These are phyloP conservation scores for Thelaira solivaga DNA, from an alignment of 2,888 invertebrate species.

Conservation along the genomic window DNA sequence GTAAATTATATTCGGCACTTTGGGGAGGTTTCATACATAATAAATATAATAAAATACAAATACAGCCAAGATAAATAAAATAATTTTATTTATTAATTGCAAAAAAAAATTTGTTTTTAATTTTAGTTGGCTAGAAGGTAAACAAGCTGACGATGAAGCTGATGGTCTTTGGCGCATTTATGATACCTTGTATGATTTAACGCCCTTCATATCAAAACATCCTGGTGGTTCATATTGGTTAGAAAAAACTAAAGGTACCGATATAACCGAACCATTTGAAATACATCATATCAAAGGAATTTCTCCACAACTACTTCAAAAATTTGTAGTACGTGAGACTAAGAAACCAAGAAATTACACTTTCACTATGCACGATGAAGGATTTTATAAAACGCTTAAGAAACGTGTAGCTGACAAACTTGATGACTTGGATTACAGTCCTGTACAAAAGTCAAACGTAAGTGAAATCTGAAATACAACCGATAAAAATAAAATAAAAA, in stretches of 20 bases:
- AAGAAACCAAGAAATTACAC: constrained; percentile 82
- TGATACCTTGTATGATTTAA: constrained; percentile 89
- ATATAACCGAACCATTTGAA: constrained; percentile 89
- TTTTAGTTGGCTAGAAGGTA: constrained; percentile 81
- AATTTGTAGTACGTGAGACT: constrained; percentile 82
- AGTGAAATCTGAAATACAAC: neutral
- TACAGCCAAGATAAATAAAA: no score
- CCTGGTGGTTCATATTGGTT: constrained; percentile 91
- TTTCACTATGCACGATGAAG: constrained; percentile 84
- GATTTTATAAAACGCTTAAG: constrained; percentile 85
- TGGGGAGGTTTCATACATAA: no score
- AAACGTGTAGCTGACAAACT: constrained; percentile 79
- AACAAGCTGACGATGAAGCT: constrained; percentile 82
- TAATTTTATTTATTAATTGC: no score
- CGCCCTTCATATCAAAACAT: constrained; percentile 85
- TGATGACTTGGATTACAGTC: constrained; percentile 78
- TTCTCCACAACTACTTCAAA: constrained; percentile 79
- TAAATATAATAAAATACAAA: no score
- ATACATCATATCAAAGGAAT: constrained; percentile 80
- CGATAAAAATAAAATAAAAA: constrained; percentile 18
- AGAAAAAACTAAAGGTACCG: constrained; percentile 83
- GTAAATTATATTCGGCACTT: no score
- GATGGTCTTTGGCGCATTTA: constrained; percentile 87
- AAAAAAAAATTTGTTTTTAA: no score
- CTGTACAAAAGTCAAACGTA: constrained; percentile 52